Evolutionary conservation across 2,797 vertebrate genomes (phyloP), one percentile per base, ranked within the genome.

Genomic region (Eospalax fontanierii): DNA sequence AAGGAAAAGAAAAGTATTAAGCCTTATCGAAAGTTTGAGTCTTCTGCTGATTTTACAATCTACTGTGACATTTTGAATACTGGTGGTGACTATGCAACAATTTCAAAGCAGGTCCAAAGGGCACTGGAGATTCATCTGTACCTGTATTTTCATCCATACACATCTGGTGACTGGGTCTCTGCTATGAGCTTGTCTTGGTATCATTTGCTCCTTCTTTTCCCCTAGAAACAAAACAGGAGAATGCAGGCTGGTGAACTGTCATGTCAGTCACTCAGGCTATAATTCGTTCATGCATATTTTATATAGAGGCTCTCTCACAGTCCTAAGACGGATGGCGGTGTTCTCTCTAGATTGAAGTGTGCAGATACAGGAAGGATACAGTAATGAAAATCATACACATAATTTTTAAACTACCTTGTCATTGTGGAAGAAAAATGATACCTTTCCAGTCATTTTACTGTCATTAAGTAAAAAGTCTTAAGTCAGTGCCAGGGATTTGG

Each of bases 191-290:
- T 93, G 92, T 96, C 96, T 97, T 84, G 90, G 86, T 96, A 94
- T 92, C 97, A 97, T 97, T 89, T 93, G 95, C 89, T 94, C 74
- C 97, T 87, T 90, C 82, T 92, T 71, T 59, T n/a, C 12, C 95
- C 57, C 96, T 97, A 35, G 88, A 96, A 97, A 76, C 54, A 33
- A 97, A 92, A 54, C 73, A 83, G 15, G 38, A 94, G 38, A 78
- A 83, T 16, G 14, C 12, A 28, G 40, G 94, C 80, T 61, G 68
- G 73, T 97, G 95, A 97, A 68, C 87, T 4, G 16, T 18, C 19
- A 35, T 30, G 43, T 85, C 80, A 40, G 63, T 59, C 43, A 59
- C 73, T 65, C 22, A 50, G 54, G 50, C 7, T 40, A 28, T 9
- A 79, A 14, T 65, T 61, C 89, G 78, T 50, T n/a, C 61, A 68